These are phyloP conservation scores for Dipodomys merriami DNA, from an alignment of 2,113 vertebrate species.

Conservation along the genomic window DNA sequence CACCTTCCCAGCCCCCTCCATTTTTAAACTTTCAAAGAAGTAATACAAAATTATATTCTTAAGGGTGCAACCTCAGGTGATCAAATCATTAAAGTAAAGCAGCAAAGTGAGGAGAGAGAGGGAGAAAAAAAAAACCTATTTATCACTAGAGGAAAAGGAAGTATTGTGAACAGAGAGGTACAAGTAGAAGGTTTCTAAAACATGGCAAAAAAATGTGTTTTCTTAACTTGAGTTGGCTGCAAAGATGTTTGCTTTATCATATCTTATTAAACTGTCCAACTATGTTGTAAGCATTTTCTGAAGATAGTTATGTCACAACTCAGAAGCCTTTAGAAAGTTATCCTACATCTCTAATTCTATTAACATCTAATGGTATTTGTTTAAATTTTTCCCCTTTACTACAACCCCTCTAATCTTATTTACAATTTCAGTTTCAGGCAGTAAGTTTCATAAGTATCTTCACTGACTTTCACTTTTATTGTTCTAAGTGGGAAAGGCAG, in stretches of 20 bases:
- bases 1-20: too few species aligned
- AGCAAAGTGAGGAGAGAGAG: background rate
- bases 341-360: conserved; percentile 32
- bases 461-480: background rate
- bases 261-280: background rate
- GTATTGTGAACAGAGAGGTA: background rate
- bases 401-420: conserved; percentile 7
- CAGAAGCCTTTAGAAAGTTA: conserved; percentile 24
- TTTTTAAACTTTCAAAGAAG: background rate
- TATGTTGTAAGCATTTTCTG: background rate
- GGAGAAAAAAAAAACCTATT: background rate
- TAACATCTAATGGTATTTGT: background rate
- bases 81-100: conserved; percentile 7
- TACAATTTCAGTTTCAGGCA: conserved; percentile 10
- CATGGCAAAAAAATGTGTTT: background rate
- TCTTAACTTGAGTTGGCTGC: background rate
- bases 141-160: background rate
- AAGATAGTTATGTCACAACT: background rate
- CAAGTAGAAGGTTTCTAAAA: background rate
- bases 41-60: background rate
- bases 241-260: background rate
- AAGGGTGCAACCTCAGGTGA: background rate
- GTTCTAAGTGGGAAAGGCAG: background rate
- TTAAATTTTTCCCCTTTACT: background rate
- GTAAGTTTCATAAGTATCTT: background rate